Conservation (phyloP, 2,888 invertebrate genomes). For the Chrysomela aeneicollis region DNA sequence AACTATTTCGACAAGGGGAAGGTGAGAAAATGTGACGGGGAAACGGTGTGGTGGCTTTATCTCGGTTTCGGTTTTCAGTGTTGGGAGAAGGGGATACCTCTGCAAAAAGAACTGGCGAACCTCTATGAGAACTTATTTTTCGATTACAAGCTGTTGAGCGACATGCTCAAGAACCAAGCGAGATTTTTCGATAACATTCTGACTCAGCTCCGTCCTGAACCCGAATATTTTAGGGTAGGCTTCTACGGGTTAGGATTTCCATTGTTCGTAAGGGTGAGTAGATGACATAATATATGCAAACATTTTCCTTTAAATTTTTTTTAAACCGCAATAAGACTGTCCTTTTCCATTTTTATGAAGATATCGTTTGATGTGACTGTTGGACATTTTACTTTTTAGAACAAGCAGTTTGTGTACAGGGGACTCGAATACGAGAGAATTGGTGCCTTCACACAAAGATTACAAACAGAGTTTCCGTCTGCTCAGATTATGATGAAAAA, state of each 20-base stretch:
- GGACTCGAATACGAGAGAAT: conserved; percentile 95
- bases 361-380: too few species aligned
- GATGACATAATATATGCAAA: too few species aligned
- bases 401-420: conserved; percentile 94
- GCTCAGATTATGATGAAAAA: conserved; percentile 94
- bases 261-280: conserved; percentile 87
- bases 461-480: conserved; percentile 93
- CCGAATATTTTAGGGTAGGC: conserved; percentile 94
- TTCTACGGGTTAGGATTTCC: conserved; percentile 95
- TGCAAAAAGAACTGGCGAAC: conserved; percentile 88
- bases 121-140: conserved; percentile 87
- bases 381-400: conserved; percentile 65
- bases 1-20: conserved; percentile 94
- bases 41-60: too few species aligned
- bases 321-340: too few species aligned
- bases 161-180: conserved; percentile 85
- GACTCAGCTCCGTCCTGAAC: conserved; percentile 87
- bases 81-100: conserved; percentile 95
- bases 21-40: conserved; percentile 59
- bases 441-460: conserved; percentile 90
- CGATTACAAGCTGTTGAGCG: conserved; percentile 87
- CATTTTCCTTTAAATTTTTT: too few species aligned
- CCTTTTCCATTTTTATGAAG: too few species aligned
- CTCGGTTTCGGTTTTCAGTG: conserved; percentile 66
- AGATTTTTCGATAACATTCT: conserved; percentile 92